A percentile compares a stretch with the other conserved stretches of the same genome.
Evolutionary conservation across 2,797 vertebrate species (phyloP).

Genomic region (Podargus strigoides): DNA sequence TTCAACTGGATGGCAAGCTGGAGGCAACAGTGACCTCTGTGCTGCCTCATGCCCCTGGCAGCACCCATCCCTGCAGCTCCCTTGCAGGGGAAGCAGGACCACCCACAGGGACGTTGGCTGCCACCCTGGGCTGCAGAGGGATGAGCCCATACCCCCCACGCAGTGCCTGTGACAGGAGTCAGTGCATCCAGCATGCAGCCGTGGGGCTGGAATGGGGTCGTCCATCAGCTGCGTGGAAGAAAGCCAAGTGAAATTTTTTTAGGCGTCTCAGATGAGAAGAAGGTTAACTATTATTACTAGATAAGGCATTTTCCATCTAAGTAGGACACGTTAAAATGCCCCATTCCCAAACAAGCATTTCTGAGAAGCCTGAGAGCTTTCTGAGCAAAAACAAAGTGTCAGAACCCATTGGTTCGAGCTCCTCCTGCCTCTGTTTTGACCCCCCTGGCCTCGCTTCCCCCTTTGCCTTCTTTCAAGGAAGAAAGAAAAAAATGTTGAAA

Average conservation of each 20-base stretch:
- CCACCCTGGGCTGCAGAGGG: not conserved
- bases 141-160: accelerated
- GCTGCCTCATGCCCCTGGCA: not conserved
- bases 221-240: not conserved
- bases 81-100: not conserved
- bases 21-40: not conserved
- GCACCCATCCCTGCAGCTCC: not conserved
- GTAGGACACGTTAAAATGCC: not conserved
- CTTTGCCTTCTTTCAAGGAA: conserved; percentile 18
- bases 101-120: not conserved
- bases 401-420: not conserved
- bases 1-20: accelerated
- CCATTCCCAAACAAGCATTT: not conserved
- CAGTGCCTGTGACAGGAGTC: accelerated
- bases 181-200: accelerated
- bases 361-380: not conserved
- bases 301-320: conserved; percentile 31
- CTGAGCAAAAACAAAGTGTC: not conserved
- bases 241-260: not conserved
- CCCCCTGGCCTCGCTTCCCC: not conserved
- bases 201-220: accelerated
- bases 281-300: conserved; percentile 23
- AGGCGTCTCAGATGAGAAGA: not conserved
- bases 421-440: not conserved
- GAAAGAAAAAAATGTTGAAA: conserved; percentile 7